Conservation (phyloP, 2,888 invertebrate species). For the Ariolimax columbianus region DNA sequence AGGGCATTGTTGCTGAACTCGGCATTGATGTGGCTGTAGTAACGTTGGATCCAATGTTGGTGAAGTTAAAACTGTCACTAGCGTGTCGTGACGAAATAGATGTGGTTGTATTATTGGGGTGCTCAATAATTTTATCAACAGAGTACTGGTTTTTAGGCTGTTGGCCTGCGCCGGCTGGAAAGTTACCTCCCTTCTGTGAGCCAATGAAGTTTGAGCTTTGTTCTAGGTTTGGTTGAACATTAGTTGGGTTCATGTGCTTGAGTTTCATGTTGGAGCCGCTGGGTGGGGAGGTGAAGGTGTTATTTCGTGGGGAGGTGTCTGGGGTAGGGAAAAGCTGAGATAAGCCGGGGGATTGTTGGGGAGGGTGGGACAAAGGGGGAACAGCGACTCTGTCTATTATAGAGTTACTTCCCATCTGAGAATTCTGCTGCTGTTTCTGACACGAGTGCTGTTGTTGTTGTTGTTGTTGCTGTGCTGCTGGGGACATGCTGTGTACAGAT, state of each 20-base stretch:
- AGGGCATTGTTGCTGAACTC: conserved; percentile 41
- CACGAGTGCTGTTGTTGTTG: conserved; percentile 47
- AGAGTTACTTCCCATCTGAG: conserved; percentile 37
- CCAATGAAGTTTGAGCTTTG: conserved; percentile 30
- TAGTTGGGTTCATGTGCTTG: conserved; percentile 51
- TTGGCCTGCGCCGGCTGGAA: not conserved
- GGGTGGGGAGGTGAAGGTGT: conserved; percentile 44
- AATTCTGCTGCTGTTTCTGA: conserved; percentile 40
- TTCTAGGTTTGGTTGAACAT: conserved; percentile 16
- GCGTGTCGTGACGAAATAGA: conserved; percentile 12
- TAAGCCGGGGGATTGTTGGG: conserved; percentile 38
- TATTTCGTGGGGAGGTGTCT: conserved; percentile 45
- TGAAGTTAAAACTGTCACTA: conserved; percentile 42
- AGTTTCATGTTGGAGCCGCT: conserved; percentile 51
- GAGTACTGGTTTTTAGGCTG: conserved; percentile 47
- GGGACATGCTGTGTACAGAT: conserved; percentile 51
- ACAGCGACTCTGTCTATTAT: conserved; percentile 21
- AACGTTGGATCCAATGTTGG: conserved; percentile 38
- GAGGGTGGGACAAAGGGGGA: conserved; percentile 43
- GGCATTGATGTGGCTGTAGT: conserved; percentile 27
- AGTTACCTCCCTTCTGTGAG: conserved; percentile 23
- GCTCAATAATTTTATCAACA: conserved; percentile 48
- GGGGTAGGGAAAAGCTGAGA: conserved; percentile 39
- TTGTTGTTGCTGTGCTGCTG: conserved; percentile 50
- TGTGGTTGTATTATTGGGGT: conserved; percentile 32